Evolutionary conservation across 2,888 invertebrate genomes (phyloP).

Genomic region (Acanthoscelides obtectus): DNA sequence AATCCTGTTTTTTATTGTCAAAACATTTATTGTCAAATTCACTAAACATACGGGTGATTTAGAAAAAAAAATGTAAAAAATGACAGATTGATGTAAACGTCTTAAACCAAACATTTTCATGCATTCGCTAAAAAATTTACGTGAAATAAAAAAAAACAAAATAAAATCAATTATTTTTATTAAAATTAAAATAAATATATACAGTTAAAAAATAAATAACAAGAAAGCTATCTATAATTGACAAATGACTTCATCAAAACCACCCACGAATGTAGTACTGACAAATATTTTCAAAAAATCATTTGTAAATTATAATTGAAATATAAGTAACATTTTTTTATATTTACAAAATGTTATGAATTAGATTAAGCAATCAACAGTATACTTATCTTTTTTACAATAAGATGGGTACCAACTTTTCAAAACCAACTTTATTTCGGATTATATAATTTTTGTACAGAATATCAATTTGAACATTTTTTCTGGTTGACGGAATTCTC

Average conservation of each 20-base stretch:
- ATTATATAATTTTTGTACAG: too few species aligned
- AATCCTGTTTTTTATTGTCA: constrained; percentile 13
- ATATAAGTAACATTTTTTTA: constrained; percentile 6
- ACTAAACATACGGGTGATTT: neutral
- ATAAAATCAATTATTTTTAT: constrained; percentile 9
- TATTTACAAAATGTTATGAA: constrained; percentile 9
- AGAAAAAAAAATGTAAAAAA: neutral
- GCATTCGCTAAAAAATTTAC: neutral
- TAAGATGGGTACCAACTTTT: neutral
- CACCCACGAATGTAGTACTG: neutral
- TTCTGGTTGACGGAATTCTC: neutral
- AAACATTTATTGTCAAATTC: constrained; percentile 11
- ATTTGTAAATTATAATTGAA: constrained; percentile 6
- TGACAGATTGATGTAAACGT: neutral
- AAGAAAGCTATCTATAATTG: constrained; percentile 6
- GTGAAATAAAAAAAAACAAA: constrained; percentile 8
- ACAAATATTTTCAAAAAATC: neutral
- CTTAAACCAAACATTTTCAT: neutral
- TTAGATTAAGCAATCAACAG: constrained; percentile 14
- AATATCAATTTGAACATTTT: too few species aligned
- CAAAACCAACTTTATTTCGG: neutral
- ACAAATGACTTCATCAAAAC: neutral
- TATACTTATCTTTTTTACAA: neutral
- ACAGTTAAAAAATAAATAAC: constrained; percentile 15
- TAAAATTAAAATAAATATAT: constrained; percentile 12